phyloP scores from a whole-genome alignment of 92 coral and sea anemone species.

The Porites rus region DNA sequence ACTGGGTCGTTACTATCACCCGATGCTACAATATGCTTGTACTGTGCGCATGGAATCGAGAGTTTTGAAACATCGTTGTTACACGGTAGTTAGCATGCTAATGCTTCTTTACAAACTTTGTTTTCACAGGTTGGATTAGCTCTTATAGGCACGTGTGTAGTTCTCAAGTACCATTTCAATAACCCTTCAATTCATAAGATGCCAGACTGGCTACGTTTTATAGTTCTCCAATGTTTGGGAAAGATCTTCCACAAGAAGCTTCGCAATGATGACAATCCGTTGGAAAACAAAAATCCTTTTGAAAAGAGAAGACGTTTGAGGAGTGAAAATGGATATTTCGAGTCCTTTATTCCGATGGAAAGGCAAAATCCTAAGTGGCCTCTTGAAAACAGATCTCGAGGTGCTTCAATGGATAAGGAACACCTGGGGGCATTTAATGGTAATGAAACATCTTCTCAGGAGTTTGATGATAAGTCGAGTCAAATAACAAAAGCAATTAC shows the following conservation, averaged over 20 bases:
- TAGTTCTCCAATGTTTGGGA: conserved; percentile 90
- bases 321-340: conserved; percentile 60
- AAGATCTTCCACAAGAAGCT: conserved; percentile 74
- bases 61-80: no score
- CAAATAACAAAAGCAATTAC: conserved; percentile 65
- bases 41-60: no score
- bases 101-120: no score
- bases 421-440: not conserved
- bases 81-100: no score
- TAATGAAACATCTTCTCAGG: conserved; percentile 19
- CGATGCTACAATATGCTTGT: no score
- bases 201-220: conserved; percentile 92
- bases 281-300: conserved; percentile 38
- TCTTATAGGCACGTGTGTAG: conserved; percentile 93
- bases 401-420: conserved; percentile 17
- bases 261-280: conserved; percentile 41
- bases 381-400: not conserved
- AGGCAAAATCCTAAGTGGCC: no score
- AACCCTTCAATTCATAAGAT: conserved; percentile 83
- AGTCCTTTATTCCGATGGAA: conserved; percentile 23
- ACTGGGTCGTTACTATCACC: no score
- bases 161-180: conserved; percentile 89
- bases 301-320: conserved; percentile 37
- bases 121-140: conserved; percentile 90
- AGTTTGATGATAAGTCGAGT: conserved; percentile 3